Evolutionary conservation across 2,888 invertebrate genomes (phyloP), one percentile per base, ranked within the genome.

Genomic region (Drosophila picticornis): DNA sequence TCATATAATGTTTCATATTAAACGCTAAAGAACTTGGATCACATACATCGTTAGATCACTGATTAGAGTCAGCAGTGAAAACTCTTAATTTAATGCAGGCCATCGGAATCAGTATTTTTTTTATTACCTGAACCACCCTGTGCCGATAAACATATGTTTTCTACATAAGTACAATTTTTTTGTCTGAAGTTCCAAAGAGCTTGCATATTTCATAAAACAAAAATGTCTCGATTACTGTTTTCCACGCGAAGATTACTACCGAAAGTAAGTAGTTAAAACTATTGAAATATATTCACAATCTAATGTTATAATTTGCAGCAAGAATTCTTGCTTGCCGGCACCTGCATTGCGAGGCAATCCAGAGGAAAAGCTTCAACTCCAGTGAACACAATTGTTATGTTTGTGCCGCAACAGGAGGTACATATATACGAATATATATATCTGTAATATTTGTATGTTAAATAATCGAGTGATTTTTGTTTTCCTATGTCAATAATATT

Each of bases 351-450:
- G 53, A 66, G 61, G 57, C 84, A 81, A 52, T 70, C 75, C 9
- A 80, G 91, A 65, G 81, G 83, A 46, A 91, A 92, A 74, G 81
- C 92, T 19, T 95, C 95, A 25, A 96, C 96, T 11, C 98, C 98
- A 0, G 93, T 98, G 52, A 99, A 99, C 94, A 99, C 99, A 10
- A 94, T 98, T 74, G 94, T 99, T 66, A 96, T 99, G 96, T 99
- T 99, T 94, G 99, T 99, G 29, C 99, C 99, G 5, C 99, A 99
- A 93, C 99, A 99, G 95, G 99, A 99, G 95, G 98, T 97, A 94
- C 16, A 25, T 7, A 31, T 16, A 59, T 11, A 52, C 27, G 16
- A 22, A 3, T 10, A 52, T 25, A 19, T 10, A 59, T 11, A 58
- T 11, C 27, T 3, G n/a, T 22, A 19, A 4, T 11, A 61, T 59